Evolutionary conservation across 1,140 invertebrate genomes (phyloP).

Genomic region (Papilio xuthus): DNA sequence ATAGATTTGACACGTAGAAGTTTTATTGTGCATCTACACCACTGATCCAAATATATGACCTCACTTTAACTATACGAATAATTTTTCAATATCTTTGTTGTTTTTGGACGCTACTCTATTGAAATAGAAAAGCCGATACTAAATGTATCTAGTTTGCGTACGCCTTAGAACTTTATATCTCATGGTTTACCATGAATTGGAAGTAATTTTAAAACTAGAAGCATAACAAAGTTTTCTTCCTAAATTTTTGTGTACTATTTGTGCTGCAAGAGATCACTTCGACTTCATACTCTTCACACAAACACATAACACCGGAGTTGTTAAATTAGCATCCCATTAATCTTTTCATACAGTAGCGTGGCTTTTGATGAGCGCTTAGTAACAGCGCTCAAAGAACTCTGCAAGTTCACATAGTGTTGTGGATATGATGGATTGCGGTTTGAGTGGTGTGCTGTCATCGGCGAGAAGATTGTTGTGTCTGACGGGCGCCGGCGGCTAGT

Average conservation of each 20-base stretch:
- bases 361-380: slow-evolving; percentile 28
- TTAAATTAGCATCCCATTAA: slow-evolving; percentile 11
- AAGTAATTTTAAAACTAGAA: not conserved
- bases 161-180: not conserved
- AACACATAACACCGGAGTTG: not conserved
- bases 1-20: not conserved
- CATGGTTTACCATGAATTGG: not conserved
- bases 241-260: not conserved
- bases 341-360: not conserved
- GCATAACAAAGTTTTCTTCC: not conserved
- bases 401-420: slow-evolving; percentile 22
- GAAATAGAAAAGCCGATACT: slow-evolving; percentile 32
- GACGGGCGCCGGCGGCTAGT: slow-evolving; percentile 42
- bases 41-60: not conserved
- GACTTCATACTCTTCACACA: not conserved
- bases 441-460: slow-evolving; percentile 61
- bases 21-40: not conserved
- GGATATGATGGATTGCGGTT: slow-evolving; percentile 50
- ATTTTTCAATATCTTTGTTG: slow-evolving; percentile 52
- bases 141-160: not conserved
- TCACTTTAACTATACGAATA: slow-evolving; percentile 16
- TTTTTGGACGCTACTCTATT: slow-evolving; percentile 48
- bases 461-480: slow-evolving; percentile 58
- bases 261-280: not conserved
- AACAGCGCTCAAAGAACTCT: not conserved